Evolutionary conservation across 2,113 vertebrate species (phyloP).

Genomic region (Origma solitaria): DNA sequence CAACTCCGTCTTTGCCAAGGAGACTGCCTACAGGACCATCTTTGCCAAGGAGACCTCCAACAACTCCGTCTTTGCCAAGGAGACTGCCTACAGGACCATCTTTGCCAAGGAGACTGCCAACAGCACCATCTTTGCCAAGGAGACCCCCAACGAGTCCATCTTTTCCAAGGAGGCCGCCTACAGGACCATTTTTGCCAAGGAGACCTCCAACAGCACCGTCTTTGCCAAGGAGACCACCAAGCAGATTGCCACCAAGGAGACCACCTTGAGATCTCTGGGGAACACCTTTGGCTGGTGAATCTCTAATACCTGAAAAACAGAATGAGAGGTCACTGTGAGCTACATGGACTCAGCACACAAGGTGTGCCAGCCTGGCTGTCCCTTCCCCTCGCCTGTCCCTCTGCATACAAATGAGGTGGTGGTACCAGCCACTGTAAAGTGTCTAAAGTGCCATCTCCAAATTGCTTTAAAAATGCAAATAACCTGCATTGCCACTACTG

Average conservation of each 20-base stretch:
- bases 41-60: fast-evolving
- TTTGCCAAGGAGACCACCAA: not conserved
- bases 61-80: fast-evolving
- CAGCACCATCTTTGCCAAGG: fast-evolving
- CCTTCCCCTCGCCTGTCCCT: not conserved
- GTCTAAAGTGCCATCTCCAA: not conserved
- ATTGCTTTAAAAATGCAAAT: not conserved
- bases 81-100: not conserved
- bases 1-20: fast-evolving
- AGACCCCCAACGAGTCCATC: fast-evolving
- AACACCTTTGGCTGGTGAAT: not conserved
- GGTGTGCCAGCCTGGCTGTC: not conserved
- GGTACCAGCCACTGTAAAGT: not conserved
- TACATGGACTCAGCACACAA: not conserved
- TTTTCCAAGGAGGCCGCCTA: not conserved
- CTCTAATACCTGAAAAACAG: conserved; percentile 20
- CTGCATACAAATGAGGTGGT: not conserved
- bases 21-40: fast-evolving
- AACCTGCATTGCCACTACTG: not conserved
- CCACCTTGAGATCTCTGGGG: not conserved
- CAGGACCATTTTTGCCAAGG: fast-evolving
- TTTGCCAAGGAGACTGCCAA: fast-evolving
- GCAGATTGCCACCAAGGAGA: not conserved
- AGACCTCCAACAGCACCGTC: not conserved
- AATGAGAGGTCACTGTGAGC: not conserved